Conservation (phyloP, 2,888 invertebrate species). For the Entomobrya proxima region DNA sequence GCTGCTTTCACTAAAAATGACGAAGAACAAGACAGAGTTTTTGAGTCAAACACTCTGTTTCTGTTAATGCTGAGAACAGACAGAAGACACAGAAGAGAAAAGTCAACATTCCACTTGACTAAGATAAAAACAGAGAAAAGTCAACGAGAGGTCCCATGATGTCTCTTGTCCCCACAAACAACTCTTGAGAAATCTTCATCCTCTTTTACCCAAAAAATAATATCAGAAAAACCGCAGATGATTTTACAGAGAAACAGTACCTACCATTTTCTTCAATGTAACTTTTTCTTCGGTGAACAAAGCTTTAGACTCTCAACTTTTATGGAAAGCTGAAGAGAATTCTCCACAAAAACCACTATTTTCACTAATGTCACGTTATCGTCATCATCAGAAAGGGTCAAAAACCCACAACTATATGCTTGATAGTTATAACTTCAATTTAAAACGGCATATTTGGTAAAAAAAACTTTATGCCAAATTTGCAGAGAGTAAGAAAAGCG, state of each 20-base stretch:
- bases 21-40: conserved; percentile 15
- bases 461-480: background rate
- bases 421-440: background rate
- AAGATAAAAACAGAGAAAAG: conserved; percentile 28
- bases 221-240: background rate
- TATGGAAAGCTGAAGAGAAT: background rate
- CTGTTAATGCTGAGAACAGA: background rate
- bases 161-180: conserved; percentile 19
- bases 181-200: conserved; percentile 10
- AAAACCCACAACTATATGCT: background rate
- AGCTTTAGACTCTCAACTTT: background rate
- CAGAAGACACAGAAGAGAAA: conserved; percentile 44
- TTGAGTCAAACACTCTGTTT: background rate
- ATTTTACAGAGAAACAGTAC: too few relatives aligned
- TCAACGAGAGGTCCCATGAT: conserved; percentile 57
- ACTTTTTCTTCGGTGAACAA: too few relatives aligned
- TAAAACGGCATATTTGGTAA: background rate
- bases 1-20: conserved; percentile 34
- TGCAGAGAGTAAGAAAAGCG: too few relatives aligned
- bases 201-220: background rate
- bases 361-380: background rate
- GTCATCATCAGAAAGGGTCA: background rate
- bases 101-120: conserved; percentile 61
- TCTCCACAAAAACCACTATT: background rate
- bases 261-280: too few relatives aligned